Conservation (phyloP, 2,797 vertebrate genomes). For the Parauchenoglanis punctatus region DNA sequence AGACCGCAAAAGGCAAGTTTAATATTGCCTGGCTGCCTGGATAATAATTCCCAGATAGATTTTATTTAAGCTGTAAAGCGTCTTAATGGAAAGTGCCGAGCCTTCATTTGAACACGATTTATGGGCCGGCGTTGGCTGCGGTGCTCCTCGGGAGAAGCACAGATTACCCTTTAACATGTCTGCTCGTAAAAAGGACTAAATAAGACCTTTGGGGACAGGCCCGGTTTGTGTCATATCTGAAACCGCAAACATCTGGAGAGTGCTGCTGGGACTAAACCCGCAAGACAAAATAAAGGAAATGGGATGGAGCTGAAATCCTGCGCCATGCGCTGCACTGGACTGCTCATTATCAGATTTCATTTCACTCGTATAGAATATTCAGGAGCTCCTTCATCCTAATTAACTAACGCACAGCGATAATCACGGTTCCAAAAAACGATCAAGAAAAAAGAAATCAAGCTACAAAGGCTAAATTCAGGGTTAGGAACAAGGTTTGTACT, state of each 20-base stretch:
- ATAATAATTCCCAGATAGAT: constrained; percentile 55
- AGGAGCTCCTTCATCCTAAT: not conserved
- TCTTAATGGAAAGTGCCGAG: constrained; percentile 51
- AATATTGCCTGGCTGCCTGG: constrained; percentile 32
- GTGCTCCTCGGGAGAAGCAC: constrained; percentile 43
- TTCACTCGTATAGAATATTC: not conserved
- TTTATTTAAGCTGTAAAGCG: constrained; percentile 58
- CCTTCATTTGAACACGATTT: constrained; percentile 55
- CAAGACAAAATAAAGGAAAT: not conserved
- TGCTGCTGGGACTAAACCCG: constrained; percentile 22
- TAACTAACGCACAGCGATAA: not conserved
- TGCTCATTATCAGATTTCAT: not conserved
- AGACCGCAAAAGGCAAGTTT: constrained; percentile 32
- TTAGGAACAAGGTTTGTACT: not conserved
- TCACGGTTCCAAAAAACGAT: not conserved
- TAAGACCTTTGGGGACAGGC: constrained; percentile 53
- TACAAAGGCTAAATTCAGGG: not conserved
- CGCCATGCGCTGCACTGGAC: not conserved
- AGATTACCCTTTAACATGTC: constrained; percentile 49
- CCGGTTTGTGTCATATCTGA: constrained; percentile 45
- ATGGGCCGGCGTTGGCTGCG: constrained; percentile 34
- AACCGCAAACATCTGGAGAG: constrained; percentile 44
- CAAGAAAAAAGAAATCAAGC: not conserved
- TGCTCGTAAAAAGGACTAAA: constrained; percentile 50
- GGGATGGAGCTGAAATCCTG: constrained; percentile 4